Percentiles rank a stretch among this genome's conserved stretches.
These are phyloP conservation scores for Campopleginae sp. DNA, from an alignment of 2,888 invertebrate genomes.

Conservation along the genomic window DNA sequence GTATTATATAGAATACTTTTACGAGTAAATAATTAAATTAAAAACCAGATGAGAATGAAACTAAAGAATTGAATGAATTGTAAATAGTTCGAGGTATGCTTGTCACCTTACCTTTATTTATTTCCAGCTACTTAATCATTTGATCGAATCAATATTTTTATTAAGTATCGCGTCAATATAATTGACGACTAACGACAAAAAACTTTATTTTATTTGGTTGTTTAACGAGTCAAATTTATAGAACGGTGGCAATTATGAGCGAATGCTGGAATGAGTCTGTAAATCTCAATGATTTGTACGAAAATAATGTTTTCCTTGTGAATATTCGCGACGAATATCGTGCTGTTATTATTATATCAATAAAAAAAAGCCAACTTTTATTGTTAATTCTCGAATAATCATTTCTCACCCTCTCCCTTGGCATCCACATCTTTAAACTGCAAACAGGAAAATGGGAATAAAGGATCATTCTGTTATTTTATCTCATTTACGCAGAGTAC, in stretches of 20 bases:
- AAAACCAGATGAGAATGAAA: background rate
- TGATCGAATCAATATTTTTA: conserved; percentile 47
- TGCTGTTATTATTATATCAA: conserved; percentile 76
- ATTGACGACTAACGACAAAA: conserved; percentile 49
- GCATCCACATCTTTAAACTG: conserved; percentile 4
- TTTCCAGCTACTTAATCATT: conserved; percentile 45
- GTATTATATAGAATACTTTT: conserved; percentile 53
- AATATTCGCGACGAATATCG: conserved; percentile 60
- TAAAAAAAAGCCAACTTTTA: conserved; percentile 72
- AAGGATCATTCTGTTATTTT: background rate
- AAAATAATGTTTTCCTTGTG: conserved; percentile 38
- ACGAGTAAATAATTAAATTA: conserved; percentile 13
- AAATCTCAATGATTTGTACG: conserved; percentile 49
- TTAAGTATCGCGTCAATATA: conserved; percentile 42
- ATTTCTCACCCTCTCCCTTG: background rate
- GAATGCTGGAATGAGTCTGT: conserved; percentile 30
- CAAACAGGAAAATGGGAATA: background rate
- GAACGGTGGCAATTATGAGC: background rate
- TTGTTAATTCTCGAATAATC: conserved; percentile 68
- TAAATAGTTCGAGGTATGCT: conserved; percentile 56
- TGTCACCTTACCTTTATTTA: conserved; percentile 54
- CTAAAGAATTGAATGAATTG: conserved; percentile 47
- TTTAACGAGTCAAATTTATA: background rate
- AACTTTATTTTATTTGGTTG: background rate
- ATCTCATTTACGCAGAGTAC: conserved; percentile 56